Evolutionary conservation across 2,797 vertebrate species (phyloP), one percentile per base, ranked within the genome.

Genomic region (Gastrophryne carolinensis): DNA sequence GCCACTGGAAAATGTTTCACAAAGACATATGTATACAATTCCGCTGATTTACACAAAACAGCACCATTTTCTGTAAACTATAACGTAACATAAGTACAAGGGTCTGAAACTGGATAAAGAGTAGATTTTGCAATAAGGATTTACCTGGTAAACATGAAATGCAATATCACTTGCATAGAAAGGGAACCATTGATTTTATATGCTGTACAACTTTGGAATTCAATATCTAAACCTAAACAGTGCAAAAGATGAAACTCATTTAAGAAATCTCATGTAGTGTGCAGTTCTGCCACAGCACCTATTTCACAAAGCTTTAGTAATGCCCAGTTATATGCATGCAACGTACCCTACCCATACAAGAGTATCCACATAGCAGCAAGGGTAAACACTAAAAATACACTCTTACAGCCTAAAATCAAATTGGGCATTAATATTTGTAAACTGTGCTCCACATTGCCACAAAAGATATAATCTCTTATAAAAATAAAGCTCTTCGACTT

Each of bases 301-400:
- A 32, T 10, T 19, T 17, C 17, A 24, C 23, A 29, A 23, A 15
- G 4, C 23, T 9, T 29, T 17, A 30, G 24, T 69, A 69, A 69
- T 69, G 66, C 66, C 66, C 66, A 13, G 26, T 21, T 39, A 56
- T 56, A 52, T 69, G 66, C 52, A 54, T 68, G 65, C 35, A 39
- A n/a, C n/a, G n/a, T 27, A 41, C 13, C 9, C 15, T 1, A 54
- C 24, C 24, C 19, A 13, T 5, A 56, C 11, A 24, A 29, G 4
- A 3, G 30, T 44, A 69, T 19, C 10, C 11, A 69, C 9, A 69
- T 56, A 69, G 35, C 52, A 69, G 52, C 52, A 56, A 54, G 50
- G 50, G 34, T 68, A 56, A 35, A 69, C 39, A 69, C 27, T 63
- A 63, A 72, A 72, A 63, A 73, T 47, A 63, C 32, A 72, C 21